Conservation (phyloP, 2,888 invertebrate genomes). For the Drosophila mulleri region DNA sequence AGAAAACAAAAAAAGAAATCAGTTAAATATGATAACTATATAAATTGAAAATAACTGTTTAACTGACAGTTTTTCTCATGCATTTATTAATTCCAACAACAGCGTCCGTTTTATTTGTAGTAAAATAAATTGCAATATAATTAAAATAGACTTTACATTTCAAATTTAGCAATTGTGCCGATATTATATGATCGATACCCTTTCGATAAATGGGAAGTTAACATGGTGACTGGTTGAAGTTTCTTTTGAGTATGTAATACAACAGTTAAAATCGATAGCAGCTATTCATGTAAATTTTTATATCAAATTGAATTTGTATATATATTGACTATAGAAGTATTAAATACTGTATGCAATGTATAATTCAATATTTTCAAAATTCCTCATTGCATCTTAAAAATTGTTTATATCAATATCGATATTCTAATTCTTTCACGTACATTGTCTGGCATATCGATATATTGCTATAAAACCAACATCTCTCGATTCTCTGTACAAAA, state of each 20-base stretch:
- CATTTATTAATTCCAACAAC: not conserved
- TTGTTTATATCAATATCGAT: constrained; percentile 20
- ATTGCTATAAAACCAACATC: constrained; percentile 27
- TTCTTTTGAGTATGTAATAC: not conserved
- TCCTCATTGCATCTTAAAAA: not conserved
- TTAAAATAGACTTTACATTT: not conserved
- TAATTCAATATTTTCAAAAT: not conserved
- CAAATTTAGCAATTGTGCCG: not conserved
- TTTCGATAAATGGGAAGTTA: not conserved
- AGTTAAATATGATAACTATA: not conserved
- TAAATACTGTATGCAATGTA: too few relatives aligned
- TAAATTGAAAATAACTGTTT: constrained; percentile 1
- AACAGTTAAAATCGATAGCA: constrained; percentile 7
- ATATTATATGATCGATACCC: not conserved
- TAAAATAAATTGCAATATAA: not conserved
- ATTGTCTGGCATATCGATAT: constrained; percentile 16
- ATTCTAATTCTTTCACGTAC: fast-evolving
- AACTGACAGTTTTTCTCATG: not conserved
- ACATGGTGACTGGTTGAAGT: not conserved
- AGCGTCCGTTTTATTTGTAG: not conserved
- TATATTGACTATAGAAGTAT: not conserved
- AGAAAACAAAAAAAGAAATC: not conserved
- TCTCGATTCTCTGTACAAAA: constrained; percentile 45
- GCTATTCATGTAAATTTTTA: not conserved
- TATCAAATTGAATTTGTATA: too few relatives aligned